Percentiles rank a stretch among this genome's conserved stretches.
These are phyloP conservation scores for Oryctes rhinoceros DNA, from an alignment of 1,140 invertebrate species.

Conservation along the genomic window DNA sequence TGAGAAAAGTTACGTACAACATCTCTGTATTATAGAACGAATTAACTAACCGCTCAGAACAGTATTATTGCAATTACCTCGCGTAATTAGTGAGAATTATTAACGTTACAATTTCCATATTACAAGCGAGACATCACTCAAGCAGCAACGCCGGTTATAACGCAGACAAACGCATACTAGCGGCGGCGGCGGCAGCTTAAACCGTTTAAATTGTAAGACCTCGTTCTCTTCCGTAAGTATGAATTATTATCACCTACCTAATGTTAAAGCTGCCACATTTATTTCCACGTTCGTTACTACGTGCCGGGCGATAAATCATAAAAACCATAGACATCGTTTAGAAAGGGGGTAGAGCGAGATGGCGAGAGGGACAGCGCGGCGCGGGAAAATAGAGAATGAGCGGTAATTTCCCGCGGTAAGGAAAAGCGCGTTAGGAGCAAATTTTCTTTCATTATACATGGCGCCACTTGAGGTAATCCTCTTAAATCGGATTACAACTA, in stretches of 20 bases:
- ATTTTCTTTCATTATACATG: constrained; percentile 35
- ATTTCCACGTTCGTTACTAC: constrained; percentile 28
- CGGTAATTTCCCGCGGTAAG: constrained; percentile 26
- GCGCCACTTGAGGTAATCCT: constrained; percentile 17
- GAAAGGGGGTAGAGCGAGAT: background rate
- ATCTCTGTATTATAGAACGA: no score
- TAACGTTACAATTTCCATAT: background rate
- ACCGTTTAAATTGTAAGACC: constrained; percentile 34
- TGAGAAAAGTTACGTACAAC: no score
- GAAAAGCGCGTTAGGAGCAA: constrained; percentile 18
- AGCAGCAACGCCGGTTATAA: background rate
- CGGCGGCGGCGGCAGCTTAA: constrained; percentile 24
- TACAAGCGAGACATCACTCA: background rate
- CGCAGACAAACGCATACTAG: constrained; percentile 9
- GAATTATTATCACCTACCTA: constrained; percentile 37
- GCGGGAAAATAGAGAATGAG: background rate
- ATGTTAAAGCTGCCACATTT: constrained; percentile 37
- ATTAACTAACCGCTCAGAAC: background rate
- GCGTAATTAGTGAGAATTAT: background rate
- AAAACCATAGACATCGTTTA: background rate
- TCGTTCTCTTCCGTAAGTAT: constrained; percentile 27
- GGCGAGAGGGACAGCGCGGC: background rate
- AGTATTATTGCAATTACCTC: background rate
- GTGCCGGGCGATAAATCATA: constrained; percentile 12
- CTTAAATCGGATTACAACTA: constrained; percentile 36